These are phyloP conservation scores for Chrysotoxum bicinctum DNA, from an alignment of 2,888 invertebrate genomes.

Conservation along the genomic window DNA sequence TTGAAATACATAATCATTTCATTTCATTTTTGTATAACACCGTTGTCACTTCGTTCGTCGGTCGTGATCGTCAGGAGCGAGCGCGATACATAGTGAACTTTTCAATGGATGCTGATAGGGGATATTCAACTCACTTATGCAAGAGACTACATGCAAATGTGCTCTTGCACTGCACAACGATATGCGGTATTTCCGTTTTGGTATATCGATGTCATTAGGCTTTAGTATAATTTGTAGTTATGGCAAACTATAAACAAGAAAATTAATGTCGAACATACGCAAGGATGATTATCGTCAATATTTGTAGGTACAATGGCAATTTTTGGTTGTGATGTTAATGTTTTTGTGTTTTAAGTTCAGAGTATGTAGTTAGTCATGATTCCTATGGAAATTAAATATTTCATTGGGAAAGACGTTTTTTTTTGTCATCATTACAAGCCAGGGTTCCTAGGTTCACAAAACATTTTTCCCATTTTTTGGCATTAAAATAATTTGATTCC, in stretches of 20 bases:
- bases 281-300: conserved; percentile 26
- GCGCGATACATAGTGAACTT: background rate
- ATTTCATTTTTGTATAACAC: conserved; percentile 33
- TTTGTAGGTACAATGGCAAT: too few species aligned
- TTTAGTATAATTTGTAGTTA: conserved; percentile 69
- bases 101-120: background rate
- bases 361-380: too few species aligned
- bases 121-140: background rate
- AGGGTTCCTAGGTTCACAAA: too few species aligned
- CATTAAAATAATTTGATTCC: too few species aligned
- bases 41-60: background rate
- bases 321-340: too few species aligned
- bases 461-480: too few species aligned
- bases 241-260: conserved; percentile 55
- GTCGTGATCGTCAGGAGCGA: background rate
- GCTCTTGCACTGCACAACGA: background rate
- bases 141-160: conserved; percentile 57
- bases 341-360: too few species aligned
- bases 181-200: conserved; percentile 39
- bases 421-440: too few species aligned
- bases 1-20: conserved; percentile 63
- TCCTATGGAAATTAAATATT: too few species aligned
- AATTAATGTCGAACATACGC: conserved; percentile 65
- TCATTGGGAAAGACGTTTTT: too few species aligned
- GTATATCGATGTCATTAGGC: conserved; percentile 34